Percentiles rank a stretch among this genome's conserved stretches.
These are phyloP conservation scores for Girardinus metallicus DNA, from an alignment of 2,797 vertebrate genomes.

Conservation along the genomic window DNA sequence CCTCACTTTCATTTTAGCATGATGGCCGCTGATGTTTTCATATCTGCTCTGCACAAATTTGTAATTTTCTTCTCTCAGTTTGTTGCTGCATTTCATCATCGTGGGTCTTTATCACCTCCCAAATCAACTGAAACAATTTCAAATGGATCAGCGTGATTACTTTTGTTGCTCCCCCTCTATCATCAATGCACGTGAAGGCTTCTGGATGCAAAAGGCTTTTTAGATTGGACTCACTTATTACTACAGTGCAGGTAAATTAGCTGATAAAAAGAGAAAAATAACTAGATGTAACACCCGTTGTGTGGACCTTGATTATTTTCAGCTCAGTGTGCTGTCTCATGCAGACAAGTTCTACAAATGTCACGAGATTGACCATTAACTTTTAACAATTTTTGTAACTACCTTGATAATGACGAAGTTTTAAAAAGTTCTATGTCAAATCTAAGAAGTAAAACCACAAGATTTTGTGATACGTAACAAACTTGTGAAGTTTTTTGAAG, in stretches of 20 bases:
- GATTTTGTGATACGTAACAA: background rate
- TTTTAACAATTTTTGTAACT: background rate
- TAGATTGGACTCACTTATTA: constrained; percentile 17
- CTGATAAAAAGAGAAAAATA: constrained; percentile 29
- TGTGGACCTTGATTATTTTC: background rate
- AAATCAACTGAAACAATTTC: constrained; percentile 59
- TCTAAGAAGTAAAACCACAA: background rate
- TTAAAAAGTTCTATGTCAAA: background rate
- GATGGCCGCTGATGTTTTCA: constrained; percentile 52
- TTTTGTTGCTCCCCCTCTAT: background rate
- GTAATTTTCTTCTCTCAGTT: constrained; percentile 63
- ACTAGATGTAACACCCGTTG: constrained; percentile 1
- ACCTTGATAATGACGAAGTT: background rate
- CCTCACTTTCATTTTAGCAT: constrained; percentile 39
- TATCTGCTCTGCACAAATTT: constrained; percentile 53
- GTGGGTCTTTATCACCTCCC: constrained; percentile 30
- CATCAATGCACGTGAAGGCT: constrained; percentile 22
- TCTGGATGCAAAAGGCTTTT: constrained; percentile 39
- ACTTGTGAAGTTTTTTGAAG: background rate
- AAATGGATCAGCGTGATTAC: constrained; percentile 43
- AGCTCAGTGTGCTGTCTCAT: background rate
- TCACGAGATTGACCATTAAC: background rate
- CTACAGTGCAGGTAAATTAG: constrained; percentile 31
- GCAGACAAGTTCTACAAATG: background rate
- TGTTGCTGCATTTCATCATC: constrained; percentile 51